Evolutionary conservation across 2,888 invertebrate genomes (phyloP).

Genomic region (Agapetus fuscipes): DNA sequence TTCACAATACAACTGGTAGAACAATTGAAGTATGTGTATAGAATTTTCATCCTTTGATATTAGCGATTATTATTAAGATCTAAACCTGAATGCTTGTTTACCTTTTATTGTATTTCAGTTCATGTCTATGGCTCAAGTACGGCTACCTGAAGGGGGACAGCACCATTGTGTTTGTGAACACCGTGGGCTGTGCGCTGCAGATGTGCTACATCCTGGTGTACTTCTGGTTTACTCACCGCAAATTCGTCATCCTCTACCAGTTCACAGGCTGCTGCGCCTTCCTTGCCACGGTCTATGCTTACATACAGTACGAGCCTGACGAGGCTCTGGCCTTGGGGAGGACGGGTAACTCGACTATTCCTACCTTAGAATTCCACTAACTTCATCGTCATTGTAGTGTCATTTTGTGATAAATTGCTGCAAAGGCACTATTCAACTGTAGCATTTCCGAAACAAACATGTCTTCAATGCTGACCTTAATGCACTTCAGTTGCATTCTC

Average conservation of each 20-base stretch:
- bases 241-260: constrained; percentile 54
- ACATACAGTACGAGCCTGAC: constrained; percentile 47
- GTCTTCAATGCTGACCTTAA: too few species aligned
- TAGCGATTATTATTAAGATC: not conserved
- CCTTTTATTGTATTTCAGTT: constrained; percentile 40
- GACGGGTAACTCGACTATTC: constrained; percentile 28
- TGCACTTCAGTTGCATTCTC: too few species aligned
- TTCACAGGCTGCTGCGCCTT: constrained; percentile 43
- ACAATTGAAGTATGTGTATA: not conserved
- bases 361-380: not conserved
- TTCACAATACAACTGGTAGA: too few species aligned
- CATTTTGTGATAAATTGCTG: too few species aligned
- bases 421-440: too few species aligned
- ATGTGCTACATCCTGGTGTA: constrained; percentile 59
- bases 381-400: constrained; percentile 1
- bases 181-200: constrained; percentile 63
- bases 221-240: constrained; percentile 63
- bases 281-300: constrained; percentile 47
- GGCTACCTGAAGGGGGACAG: constrained; percentile 63
- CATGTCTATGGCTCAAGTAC: constrained; percentile 72
- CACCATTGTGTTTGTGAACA: constrained; percentile 65
- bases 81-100: constrained; percentile 1
- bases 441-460: too few species aligned
- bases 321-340: constrained; percentile 42
- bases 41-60: not conserved